Percentiles rank a stretch among this genome's conserved stretches.
Evolutionary conservation across 1,140 invertebrate species (phyloP).

Genomic region (Laodelphax striatellus): DNA sequence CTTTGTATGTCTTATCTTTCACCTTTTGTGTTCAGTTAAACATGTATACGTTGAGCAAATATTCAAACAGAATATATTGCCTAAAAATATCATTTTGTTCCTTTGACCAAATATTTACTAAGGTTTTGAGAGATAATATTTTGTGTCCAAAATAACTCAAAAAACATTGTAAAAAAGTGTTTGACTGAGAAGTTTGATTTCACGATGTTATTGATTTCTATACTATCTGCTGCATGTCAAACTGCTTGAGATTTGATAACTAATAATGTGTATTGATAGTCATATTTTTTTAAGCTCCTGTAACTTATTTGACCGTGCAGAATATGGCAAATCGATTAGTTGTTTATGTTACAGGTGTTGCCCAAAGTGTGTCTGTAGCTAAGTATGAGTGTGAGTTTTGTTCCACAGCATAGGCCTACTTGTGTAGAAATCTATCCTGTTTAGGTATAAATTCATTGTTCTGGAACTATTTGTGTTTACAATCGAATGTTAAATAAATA

Average conservation of each 20-base stretch:
- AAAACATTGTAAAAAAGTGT: too few species aligned
- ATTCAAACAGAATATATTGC: neutral
- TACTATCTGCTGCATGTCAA: too few species aligned
- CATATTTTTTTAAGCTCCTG: conserved; percentile 19
- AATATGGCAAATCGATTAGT: conserved; percentile 11
- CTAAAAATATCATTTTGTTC: neutral
- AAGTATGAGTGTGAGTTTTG: conserved; percentile 18
- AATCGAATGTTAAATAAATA: neutral
- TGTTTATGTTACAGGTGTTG: conserved; percentile 5
- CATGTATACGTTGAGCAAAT: conserved; percentile 11
- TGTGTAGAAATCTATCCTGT: conserved; percentile 14
- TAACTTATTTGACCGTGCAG: conserved; percentile 15
- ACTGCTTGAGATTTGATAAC: too few species aligned
- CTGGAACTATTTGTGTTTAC: neutral
- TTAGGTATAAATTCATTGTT: conserved; percentile 8
- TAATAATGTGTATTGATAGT: neutral
- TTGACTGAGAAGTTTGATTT: too few species aligned
- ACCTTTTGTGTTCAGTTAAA: conserved; percentile 12
- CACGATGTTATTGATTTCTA: too few species aligned
- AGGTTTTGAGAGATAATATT: too few species aligned
- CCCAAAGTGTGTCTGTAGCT: conserved; percentile 18
- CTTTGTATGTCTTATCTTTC: neutral
- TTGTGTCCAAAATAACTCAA: too few species aligned
- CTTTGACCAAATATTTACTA: neutral
- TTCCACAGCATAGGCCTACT: conserved; percentile 18